Base-by-base conservation (phyloP, 92 coral and sea anemone species). In the Phenganax subtilis region DNA sequence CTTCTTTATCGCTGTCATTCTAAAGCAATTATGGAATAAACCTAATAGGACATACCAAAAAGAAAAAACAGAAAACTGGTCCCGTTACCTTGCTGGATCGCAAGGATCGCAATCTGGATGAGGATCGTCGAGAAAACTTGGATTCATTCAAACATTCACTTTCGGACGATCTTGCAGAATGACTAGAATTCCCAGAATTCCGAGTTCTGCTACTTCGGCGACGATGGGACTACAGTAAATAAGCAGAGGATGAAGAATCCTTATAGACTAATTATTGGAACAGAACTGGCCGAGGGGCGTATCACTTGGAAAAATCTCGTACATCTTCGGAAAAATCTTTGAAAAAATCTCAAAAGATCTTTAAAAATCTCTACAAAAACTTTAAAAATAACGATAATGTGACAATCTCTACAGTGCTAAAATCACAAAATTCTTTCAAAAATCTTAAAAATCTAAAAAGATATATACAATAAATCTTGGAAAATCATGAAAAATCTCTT, bases 1-100 rank as follows among this genome's bases (percentile, higher is more conserved):
- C 88, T 27, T 92, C 98, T 72, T 91, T 88, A 30, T 79, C 59
- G 56, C 74, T 79, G 30, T 29, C 27, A 54, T 79, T 27, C 72
- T 79, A 29, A 8, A 62, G 9, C 8, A 11, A 30, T 27, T 9
- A 3, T 69, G 25, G 53, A 51, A 8, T 17, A 51, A 15, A 3
- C 9, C 8, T 0, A n/a, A n/a, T 12, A 16, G 51, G 73, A 27
- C 51, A 25, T n/a, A 59, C 20, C 65, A 25, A 59, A 14, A 14
- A 59, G 17, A 20, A 25, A 59, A 59, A 59, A 0, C 17, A 16
- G 30, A 75, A 10, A 44, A 75, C 9, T n/a, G n/a, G 15, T 15
- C 7, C 6, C 14, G n/a, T 44, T 76, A 76, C 81, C 81, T 76
- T 61, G 69, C 56, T 64, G 44, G 81, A 76, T 4, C 81, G 81